These are phyloP conservation scores for Lepeophtheirus nordmannii DNA, from an alignment of 2,888 invertebrate genomes.

Conservation along the genomic window DNA sequence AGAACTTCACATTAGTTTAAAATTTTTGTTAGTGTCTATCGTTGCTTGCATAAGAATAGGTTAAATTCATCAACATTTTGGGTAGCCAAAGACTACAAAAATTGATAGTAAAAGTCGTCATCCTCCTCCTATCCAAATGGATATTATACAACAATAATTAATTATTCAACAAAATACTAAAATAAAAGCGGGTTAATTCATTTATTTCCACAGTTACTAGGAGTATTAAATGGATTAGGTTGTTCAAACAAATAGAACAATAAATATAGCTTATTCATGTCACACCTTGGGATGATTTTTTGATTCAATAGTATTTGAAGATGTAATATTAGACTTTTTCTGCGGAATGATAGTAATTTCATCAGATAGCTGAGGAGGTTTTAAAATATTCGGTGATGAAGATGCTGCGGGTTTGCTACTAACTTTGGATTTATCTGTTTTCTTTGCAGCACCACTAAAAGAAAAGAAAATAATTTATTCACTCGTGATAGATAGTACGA, in stretches of 20 bases:
- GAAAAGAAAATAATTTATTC: background rate
- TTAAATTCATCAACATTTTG: no score
- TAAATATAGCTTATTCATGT: background rate
- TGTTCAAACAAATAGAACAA: background rate
- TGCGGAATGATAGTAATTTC: constrained; percentile 29
- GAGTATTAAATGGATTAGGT: background rate
- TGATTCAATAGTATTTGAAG: background rate
- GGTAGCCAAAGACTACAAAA: no score
- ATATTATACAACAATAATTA: no score
- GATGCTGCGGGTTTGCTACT: background rate
- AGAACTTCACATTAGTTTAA: no score
- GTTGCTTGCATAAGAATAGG: no score
- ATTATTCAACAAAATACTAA: background rate
- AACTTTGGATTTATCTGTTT: constrained; percentile 20
- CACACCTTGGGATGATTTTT: constrained; percentile 4
- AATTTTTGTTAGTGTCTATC: no score
- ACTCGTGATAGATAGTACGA: no score
- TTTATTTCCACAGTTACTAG: constrained; percentile 1
- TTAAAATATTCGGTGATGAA: background rate
- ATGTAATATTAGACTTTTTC: constrained; percentile 5
- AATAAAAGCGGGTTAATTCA: background rate
- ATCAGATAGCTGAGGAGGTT: constrained; percentile 23
- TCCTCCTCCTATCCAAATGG: no score
- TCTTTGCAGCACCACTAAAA: constrained; percentile 21
- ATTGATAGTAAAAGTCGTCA: no score